phyloP scores from a whole-genome alignment of 1,140 invertebrate genomes.

The Wiebesia pumilae region DNA sequence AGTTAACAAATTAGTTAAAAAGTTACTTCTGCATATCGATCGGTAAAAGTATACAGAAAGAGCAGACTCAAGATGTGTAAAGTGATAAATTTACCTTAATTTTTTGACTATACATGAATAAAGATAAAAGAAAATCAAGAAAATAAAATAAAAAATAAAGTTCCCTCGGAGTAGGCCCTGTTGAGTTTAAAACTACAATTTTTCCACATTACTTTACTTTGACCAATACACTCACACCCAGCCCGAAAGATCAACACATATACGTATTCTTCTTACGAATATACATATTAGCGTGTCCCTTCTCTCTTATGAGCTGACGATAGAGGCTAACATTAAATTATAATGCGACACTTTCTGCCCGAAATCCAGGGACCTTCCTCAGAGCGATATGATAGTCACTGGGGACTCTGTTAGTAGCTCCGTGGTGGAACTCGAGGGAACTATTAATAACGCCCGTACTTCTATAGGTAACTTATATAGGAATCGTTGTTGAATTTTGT shows the following conservation, averaged over 20 bases:
- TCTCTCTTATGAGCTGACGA: conserved; percentile 56
- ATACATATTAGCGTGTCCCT: conserved; percentile 53
- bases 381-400: conserved; percentile 58
- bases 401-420: conserved; percentile 48
- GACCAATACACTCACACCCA: conserved; percentile 60
- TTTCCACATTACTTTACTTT: conserved; percentile 59
- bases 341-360: conserved; percentile 63
- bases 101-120: too few species aligned
- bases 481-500: not conserved
- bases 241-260: conserved; percentile 58
- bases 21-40: too few species aligned
- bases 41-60: too few species aligned
- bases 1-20: too few species aligned
- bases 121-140: not conserved
- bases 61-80: too few species aligned
- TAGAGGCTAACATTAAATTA: conserved; percentile 59
- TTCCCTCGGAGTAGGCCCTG: conserved; percentile 62
- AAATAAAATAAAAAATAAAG: conserved; percentile 41
- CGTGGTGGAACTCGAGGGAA: conserved; percentile 53
- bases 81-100: too few species aligned
- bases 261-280: too few species aligned
- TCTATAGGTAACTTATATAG: conserved; percentile 38
- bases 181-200: conserved; percentile 54
- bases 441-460: not conserved
- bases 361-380: conserved; percentile 65